phyloP scores from a whole-genome alignment of 2,797 vertebrate genomes.

The Sebastes wilsoni region DNA sequence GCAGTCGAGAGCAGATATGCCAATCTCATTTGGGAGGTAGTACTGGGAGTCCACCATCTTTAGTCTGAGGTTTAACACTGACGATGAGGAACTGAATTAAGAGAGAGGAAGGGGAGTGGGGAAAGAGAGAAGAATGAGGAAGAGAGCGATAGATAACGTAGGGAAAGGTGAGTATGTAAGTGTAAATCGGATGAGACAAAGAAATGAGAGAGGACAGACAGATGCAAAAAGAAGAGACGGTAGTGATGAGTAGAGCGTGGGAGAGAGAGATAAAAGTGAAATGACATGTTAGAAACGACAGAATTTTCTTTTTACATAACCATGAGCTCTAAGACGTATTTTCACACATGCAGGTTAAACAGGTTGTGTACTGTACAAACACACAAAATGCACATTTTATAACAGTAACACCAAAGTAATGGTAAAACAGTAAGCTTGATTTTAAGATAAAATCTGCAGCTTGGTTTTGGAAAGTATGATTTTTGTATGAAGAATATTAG shows the following conservation, averaged over 20 bases:
- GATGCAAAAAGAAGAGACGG: neutral
- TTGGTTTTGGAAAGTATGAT: neutral
- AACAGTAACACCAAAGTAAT: neutral
- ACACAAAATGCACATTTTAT: neutral
- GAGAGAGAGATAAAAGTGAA: neutral
- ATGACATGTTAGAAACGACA: neutral
- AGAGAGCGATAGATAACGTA: neutral
- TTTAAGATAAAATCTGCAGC: neutral
- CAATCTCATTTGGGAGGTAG: conserved; percentile 91
- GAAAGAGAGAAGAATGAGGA: neutral
- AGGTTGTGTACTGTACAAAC: neutral
- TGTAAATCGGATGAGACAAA: neutral
- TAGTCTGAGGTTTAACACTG: conserved; percentile 21
- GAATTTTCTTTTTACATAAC: neutral
- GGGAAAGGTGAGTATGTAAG: neutral
- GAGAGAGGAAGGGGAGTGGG: neutral
- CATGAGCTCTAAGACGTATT: neutral
- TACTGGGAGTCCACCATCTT: conserved; percentile 93
- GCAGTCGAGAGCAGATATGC: conserved; percentile 89
- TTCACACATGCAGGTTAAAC: conserved; percentile 2
- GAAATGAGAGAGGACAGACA: neutral
- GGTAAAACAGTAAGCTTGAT: neutral
- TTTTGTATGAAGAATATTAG: neutral
- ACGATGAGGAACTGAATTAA: conserved; percentile 27
- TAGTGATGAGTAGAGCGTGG: neutral